phyloP scores from a whole-genome alignment of 2,113 vertebrate species.

The Turdus rufiventris region DNA sequence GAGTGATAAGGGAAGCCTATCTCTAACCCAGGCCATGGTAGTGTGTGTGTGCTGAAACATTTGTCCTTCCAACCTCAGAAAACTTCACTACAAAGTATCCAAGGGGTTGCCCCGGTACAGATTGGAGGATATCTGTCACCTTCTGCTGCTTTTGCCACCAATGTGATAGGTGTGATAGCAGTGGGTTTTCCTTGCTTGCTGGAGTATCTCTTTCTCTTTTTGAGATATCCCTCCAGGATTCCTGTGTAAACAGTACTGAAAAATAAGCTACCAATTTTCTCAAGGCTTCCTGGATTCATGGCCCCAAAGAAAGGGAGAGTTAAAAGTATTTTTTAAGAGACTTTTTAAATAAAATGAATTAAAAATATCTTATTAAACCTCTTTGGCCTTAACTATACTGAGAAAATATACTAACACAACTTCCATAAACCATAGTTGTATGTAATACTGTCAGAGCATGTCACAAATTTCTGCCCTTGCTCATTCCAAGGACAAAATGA shows the following conservation, averaged over 20 bases:
- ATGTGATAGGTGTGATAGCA: neutral
- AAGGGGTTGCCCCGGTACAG: neutral
- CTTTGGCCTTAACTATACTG: neutral
- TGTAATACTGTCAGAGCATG: neutral
- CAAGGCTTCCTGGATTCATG: neutral
- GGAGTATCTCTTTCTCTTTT: neutral
- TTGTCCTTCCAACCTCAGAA: neutral
- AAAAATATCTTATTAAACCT: neutral
- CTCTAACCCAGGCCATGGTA: neutral
- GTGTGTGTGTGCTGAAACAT: neutral
- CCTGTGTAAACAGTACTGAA: neutral
- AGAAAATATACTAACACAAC: neutral
- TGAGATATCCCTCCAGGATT: neutral
- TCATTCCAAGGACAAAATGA: conserved; percentile 21
- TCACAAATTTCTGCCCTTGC: neutral
- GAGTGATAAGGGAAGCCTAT: neutral
- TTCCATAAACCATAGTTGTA: neutral
- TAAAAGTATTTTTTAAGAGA: neutral
- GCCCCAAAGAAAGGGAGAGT: neutral
- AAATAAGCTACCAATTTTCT: neutral
- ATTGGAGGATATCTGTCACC: neutral
- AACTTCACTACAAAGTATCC: neutral
- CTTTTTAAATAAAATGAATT: neutral
- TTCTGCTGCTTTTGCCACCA: neutral
- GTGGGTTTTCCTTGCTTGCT: neutral